Percentiles rank a stretch among this genome's conserved stretches.
Evolutionary conservation across 2,888 invertebrate species (phyloP).

Genomic region (Tachina grossa): DNA sequence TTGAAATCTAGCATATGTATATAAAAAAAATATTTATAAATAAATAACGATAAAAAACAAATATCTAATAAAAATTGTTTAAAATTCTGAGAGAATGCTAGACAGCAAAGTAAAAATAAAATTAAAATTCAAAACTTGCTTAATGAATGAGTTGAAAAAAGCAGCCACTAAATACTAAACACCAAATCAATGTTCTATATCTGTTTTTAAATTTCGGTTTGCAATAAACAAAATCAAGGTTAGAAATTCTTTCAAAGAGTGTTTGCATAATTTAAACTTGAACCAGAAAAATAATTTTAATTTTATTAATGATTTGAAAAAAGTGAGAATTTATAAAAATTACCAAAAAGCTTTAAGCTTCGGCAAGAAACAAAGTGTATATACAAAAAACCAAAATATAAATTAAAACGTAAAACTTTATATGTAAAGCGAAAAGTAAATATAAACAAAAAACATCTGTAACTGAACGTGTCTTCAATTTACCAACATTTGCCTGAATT

Average conservation of each 20-base stretch:
- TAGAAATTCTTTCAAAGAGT: constrained; percentile 73
- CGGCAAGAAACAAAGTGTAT: background rate
- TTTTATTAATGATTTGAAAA: constrained; percentile 15
- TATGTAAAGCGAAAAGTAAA: background rate
- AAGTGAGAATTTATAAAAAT: constrained; percentile 7
- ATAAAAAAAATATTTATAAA: constrained; percentile 45
- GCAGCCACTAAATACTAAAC: constrained; percentile 31
- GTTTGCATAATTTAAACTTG: constrained; percentile 30
- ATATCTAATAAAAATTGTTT: constrained; percentile 40
- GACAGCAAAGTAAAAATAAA: constrained; percentile 29
- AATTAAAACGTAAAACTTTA: background rate
- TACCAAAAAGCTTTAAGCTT: constrained; percentile 15
- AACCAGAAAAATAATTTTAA: constrained; percentile 34
- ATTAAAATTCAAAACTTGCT: constrained; percentile 63
- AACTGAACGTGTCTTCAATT: constrained; percentile 32
- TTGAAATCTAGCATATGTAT: constrained; percentile 11
- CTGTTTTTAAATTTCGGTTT: constrained; percentile 12
- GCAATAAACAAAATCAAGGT: constrained; percentile 78
- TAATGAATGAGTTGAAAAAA: constrained; percentile 29
- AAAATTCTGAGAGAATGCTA: constrained; percentile 39
- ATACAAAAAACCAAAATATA: background rate
- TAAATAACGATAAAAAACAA: constrained; percentile 36
- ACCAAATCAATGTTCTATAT: constrained; percentile 28
- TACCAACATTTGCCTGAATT: constrained; percentile 53
- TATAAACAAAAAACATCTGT: constrained; percentile 16